Percentiles rank a stretch among this genome's conserved stretches.
Conservation (phyloP, 2,888 invertebrate genomes). For the Alsophila aescularia region DNA sequence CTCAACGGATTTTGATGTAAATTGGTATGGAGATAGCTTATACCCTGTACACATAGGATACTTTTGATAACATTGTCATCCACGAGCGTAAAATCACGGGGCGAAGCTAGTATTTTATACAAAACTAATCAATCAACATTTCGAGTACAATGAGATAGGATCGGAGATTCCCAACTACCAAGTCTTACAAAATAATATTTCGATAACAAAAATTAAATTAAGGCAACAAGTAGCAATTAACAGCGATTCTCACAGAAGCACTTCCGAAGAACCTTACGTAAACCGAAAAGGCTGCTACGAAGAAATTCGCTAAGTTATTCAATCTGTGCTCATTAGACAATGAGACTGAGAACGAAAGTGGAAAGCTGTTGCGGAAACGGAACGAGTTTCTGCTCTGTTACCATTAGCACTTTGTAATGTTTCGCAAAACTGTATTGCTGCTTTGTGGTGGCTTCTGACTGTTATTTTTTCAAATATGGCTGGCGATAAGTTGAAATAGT, state of each 20-base stretch:
- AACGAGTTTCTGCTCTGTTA: conserved; percentile 56
- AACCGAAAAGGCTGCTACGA: conserved; percentile 56
- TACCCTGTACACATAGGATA: too few species aligned
- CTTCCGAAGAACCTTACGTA: conserved; percentile 64
- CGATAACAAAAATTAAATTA: conserved; percentile 68
- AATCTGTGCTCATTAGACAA: conserved; percentile 76
- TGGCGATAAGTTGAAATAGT: too few species aligned
- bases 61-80: too few species aligned
- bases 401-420: conserved; percentile 46
- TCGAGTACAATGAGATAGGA: conserved; percentile 6
- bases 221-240: conserved; percentile 69
- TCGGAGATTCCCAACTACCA: conserved; percentile 46
- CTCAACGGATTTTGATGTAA: too few species aligned
- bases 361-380: conserved; percentile 76
- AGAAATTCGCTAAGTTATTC: conserved; percentile 78
- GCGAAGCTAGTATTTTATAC: too few species aligned
- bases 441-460: conserved; percentile 6
- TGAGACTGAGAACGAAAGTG: conserved; percentile 80
- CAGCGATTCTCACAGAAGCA: conserved; percentile 70
- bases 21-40: too few species aligned
- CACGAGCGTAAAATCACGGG: too few species aligned
- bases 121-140: background rate
- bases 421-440: conserved; percentile 28
- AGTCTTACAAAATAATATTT: conserved; percentile 65
- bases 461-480: background rate